Evolutionary conservation across 2,888 invertebrate genomes (phyloP), one percentile per base, ranked within the genome.

Genomic region (Minunthozetes semirufus): DNA sequence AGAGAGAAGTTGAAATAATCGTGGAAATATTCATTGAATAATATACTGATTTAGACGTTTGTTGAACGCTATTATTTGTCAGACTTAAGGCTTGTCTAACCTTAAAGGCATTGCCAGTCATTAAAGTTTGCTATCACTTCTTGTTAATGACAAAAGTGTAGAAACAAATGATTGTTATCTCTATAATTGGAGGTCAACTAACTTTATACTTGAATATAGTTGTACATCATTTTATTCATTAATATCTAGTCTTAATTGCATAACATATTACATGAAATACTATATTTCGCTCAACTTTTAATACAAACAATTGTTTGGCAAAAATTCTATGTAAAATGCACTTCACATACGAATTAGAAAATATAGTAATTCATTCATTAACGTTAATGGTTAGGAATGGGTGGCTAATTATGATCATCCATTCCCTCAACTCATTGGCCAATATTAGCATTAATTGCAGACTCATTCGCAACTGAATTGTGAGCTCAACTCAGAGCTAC

Each of bases 131-230:
- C 63, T 63, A 63, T 63, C 33, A 63, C 63, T 63, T 63, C 25
- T 63, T 63, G 63, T 63, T 63, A 63, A 63, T 63, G 63, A 63
- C 63, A 63, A 63, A 63, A 63, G 63, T 63, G 63, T 63, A 63
- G 8, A 63, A 63, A 63, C 63, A 63, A 63, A 63, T 63, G 63
- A 63, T 63, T 63, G 33, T 63, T 63, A 63, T 63, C 27, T 61
- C 11, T 63, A 19, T 63, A 33, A 63, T 63, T 63, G 33, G 63
- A 63, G 63, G 63, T 63, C 63, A 63, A 63, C 63, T 63, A 63
- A 63, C 63, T 63, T 33, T 63, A 33, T 63, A 63, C 9, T 25
- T 5, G 29, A 63, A 1, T 63, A 63, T 15, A 63, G 29, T 8
- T 29, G 29, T 63, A 63, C 33, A 63, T 63, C n/a, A 63, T 63